Base-by-base conservation (phyloP, 2,888 invertebrate species). In the Hyppa rectilinea region DNA sequence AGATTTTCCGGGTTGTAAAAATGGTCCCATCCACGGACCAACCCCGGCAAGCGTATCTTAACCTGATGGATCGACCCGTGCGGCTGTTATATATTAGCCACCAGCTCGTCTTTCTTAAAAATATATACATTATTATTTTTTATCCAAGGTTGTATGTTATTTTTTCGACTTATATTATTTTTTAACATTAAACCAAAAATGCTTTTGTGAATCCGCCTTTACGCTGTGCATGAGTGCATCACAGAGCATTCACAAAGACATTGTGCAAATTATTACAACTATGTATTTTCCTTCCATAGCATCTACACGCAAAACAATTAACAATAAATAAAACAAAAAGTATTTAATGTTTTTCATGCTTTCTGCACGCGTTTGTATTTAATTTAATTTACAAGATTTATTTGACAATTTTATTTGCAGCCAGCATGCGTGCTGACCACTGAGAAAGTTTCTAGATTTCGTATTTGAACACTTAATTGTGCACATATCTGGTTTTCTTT, bases 261-360 rank as follows among this genome's bases (percentile, higher is more conserved):
- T 45, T n/a, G 60, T 59, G 58, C 38, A 63, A 66, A 67, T 47
- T 45, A 53, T 75, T 62, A 59, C 23, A 71, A 49, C 55, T 45
- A 23, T 31, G 23, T 60, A 65, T 56, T 52, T 68, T 68, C n/a
- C 43, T 45, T 62, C 49, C 10, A 61, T 38, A 38, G 29, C 60
- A 52, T 64, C 50, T 64, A 58, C 59, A 72, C 47, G 53, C 53
- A 52, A 76, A 77, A 71, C 65, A 67, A 78, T 72, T 58, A 68
- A 66, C 58, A 58, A 67, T 60, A 67, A 61, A 72, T 23, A 61
- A 36, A 63, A 69, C 26, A 47, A 71, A 53, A 40, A 45, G 10
- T 34, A 49, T 53, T 61, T 52, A 52, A 49, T 59, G 34, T 26
- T 55, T 64, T 56, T 58, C 36, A 60, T 68, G 66, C 66, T 78